Base-by-base conservation (phyloP, 2,888 invertebrate genomes). In the Archips xylosteana region DNA sequence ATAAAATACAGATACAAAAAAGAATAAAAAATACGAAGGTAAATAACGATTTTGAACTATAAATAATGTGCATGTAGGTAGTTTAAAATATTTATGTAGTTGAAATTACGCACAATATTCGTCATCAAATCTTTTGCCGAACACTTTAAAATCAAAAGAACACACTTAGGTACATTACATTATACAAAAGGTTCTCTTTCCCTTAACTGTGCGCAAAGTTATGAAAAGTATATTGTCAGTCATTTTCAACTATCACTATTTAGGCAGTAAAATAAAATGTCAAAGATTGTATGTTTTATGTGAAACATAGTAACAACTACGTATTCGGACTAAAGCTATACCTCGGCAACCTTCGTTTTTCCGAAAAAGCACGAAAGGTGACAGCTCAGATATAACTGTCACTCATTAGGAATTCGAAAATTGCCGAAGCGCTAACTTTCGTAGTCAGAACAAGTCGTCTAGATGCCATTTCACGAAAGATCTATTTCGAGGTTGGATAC, bases 301-400 rank as follows among this genome's bases (percentile, higher is more conserved):
- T 68, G 59, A 73, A 63, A 73, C 68, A 51, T 39, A 64, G 49
- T 64, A 69, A 39, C 47, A 0, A 59, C 59, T 23, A 12, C 9
- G 45, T 0, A 32, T 57, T 23, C 32, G 32, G 57, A 57, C 54
- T 23, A 54, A 51, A 51, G 54, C 15, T 57, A 57, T 2, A 12
- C 57, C 12, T 57, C 57, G 57, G 12, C 32, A n/a, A 57, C 32
- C 57, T 32, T 34, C 57, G 32, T 10, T 2, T 32, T 57, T 5
- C 57, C 3, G 32, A 57, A 32, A 8, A 12, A 6, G 32, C 32
- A 57, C 23, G 32, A 12, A 3, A 57, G 9, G 23, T 54, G 54
- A 54, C 23, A 23, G 54, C 32, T 12, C 57, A 10, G 57, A 9
- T n/a, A 49, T 3, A 8, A 23, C 8, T 15, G 54, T 9, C 32